Base-by-base conservation (phyloP, 1,140 invertebrate genomes). In the Drosophila takahashii region DNA sequence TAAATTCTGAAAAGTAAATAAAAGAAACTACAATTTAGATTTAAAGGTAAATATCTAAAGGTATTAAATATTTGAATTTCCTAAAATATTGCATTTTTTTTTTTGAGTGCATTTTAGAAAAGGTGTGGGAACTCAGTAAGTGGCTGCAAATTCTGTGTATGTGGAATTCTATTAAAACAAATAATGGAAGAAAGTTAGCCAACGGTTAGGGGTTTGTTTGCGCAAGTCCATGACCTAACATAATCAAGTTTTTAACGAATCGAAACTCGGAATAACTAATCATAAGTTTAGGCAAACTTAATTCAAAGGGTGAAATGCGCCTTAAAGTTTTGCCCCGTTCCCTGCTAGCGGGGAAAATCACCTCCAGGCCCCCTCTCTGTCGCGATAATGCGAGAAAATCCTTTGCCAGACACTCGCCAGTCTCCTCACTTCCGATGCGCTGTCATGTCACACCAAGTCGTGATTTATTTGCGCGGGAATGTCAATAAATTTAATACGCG, bases 161-260 rank as follows among this genome's bases (percentile, higher is more conserved):
- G 36, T 56, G 61, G 29, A 77, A 81, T 73, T 81, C 42, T 81
- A 81, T 77, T 81, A 65, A 72, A 81, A 76, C 71, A 80, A 80
- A 80, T 81, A 81, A 81, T 81, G 45, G 37, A 61, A 56, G 57
- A 71, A 77, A 80, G 78, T 80, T 80, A 76, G 53, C 39, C 37
- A 58, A 76, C 51, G 52, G 73, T 76, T 75, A 64, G 57, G 58
- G 54, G 53, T 76, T 64, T 80, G 64, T 71, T 71, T 70, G 45
- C 57, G 16, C 15, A 22, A 60, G 27, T 41, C 56, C 51, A 48
- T 61, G 51, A 77, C 74, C 73, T 60, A 32, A 56, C 48, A 61
- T 77, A 77, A 77, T 70, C 50, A 61, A 77, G 56, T 70, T 69
- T 66, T 47, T 39, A 48, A 69, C 53, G 52, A 66, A 39, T 67